Base-by-base conservation (phyloP, 92 coral and sea anemone genomes). In the Pocillopora meandrina region DNA sequence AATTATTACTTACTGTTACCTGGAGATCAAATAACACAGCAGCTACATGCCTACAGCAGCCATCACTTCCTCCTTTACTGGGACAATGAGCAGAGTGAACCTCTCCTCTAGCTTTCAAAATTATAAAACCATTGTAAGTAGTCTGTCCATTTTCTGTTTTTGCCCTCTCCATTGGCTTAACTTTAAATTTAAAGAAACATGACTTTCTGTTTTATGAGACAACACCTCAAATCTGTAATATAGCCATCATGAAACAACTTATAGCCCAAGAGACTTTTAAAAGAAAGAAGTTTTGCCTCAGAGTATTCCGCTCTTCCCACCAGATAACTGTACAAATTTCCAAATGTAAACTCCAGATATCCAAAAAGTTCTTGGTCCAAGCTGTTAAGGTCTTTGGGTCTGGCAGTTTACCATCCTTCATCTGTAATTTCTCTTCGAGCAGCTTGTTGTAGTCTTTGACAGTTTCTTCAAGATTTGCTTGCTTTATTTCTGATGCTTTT, bases 21-120 rank as follows among this genome's bases (percentile, higher is more conserved):
- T 42, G 85, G n/a, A 91, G 81, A 19, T 87, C 87, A 72, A 85
- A 85, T 63, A 89, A 72, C 57, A 87, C 87, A 16, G 94, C 94
- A 10, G 92, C 94, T 47, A 91, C 35, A 26, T 91, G 94, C 74
- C 89, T 88, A 76, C 92, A 91, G 63, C 90, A 76, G 13, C 91
- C 93, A 83, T 90, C 89, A 73, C 89, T 20, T 26, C 94, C 92
- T 17, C 92, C 92, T 72, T 91, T 85, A 31, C 92, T 88, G 14
- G 88, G 78, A 56, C 94, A 91, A 86, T 23, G 77, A 49, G 69
- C 89, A 33, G 86, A 19, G 75, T 83, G 86, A 2, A 87, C 93
- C 65, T 74, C 73, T 70, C 87, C 89, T 56, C 76, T 84, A 5
- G 84, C 56, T 67, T 84, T 77, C 9, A 90, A 61, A 63, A 90